Evolutionary conservation across 2,888 invertebrate species (phyloP).

Genomic region (Anorthoa munda): DNA sequence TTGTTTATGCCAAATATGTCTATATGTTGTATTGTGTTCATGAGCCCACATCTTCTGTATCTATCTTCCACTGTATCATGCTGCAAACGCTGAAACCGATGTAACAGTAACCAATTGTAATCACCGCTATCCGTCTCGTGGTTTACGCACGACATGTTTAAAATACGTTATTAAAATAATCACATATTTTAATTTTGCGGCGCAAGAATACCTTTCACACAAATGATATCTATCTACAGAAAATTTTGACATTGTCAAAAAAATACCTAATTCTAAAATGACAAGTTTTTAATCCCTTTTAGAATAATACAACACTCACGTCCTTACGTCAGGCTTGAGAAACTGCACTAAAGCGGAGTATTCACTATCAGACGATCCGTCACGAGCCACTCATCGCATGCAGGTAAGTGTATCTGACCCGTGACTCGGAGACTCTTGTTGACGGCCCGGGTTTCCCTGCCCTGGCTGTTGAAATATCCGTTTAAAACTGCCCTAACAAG

Average conservation of each 20-base stretch:
- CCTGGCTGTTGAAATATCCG: too few relatives aligned
- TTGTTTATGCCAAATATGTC: constrained; percentile 38
- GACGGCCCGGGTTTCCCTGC: too few relatives aligned
- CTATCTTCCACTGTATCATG: constrained; percentile 40
- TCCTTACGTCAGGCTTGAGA: neutral
- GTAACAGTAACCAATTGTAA: constrained; percentile 11
- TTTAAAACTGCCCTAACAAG: too few relatives aligned
- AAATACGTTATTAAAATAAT: neutral
- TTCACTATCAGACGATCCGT: neutral
- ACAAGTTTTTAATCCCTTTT: neutral
- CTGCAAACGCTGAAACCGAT: neutral
- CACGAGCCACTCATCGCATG: too few relatives aligned
- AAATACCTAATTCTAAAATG: constrained; percentile 1
- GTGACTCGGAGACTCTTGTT: too few relatives aligned
- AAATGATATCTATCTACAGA: constrained; percentile 6
- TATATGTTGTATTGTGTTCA: constrained; percentile 58
- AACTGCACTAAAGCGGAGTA: neutral
- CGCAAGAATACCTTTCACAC: neutral
- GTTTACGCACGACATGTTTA: constrained; percentile 28
- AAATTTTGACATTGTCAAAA: constrained; percentile 34
- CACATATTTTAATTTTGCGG: neutral
- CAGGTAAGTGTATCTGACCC: too few relatives aligned
- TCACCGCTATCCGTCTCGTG: constrained; percentile 21
- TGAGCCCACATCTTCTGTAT: constrained; percentile 49
- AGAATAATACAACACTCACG: too few relatives aligned